Evolutionary conservation across 30 jellyfish, hydroid and myxozoan genomes (phyloP).

Genomic region (Clytia hemisphaerica): DNA sequence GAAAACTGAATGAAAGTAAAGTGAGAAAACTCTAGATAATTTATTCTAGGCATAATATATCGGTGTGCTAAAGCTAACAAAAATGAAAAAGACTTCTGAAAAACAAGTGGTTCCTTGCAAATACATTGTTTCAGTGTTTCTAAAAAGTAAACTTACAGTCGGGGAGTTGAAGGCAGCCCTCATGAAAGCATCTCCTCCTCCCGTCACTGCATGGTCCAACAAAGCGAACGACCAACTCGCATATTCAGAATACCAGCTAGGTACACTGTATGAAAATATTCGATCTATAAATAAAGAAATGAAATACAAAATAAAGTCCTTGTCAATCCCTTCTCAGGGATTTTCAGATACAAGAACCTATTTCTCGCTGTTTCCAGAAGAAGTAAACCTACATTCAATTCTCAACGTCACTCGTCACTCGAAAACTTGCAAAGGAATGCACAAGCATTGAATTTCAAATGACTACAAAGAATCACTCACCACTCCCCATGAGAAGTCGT

Average conservation of each 20-base stretch:
- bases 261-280: slow-evolving; percentile 31
- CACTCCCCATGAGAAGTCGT: slow-evolving; percentile 20
- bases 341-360: too few relatives aligned
- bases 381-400: too few relatives aligned
- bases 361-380: too few relatives aligned
- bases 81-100: background rate
- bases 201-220: slow-evolving; percentile 59
- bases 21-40: background rate
- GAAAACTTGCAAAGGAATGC: background rate
- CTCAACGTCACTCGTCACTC: too few relatives aligned
- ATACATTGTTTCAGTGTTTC: too few relatives aligned
- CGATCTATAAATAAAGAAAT: slow-evolving; percentile 9
- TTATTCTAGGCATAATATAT: background rate
- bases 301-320: too few relatives aligned
- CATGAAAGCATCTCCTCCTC: slow-evolving; percentile 53
- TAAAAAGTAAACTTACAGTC: slow-evolving; percentile 43
- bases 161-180: slow-evolving; percentile 23
- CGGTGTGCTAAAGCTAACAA: background rate
- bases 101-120: too few relatives aligned
- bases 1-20: background rate
- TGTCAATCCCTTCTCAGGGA: too few relatives aligned
- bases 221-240: slow-evolving; percentile 40
- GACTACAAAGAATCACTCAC: slow-evolving; percentile 19
- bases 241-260: slow-evolving; percentile 33
- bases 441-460: background rate